Conservation (phyloP, 2,797 vertebrate genomes). For the Hyperoplus lanceolatus region DNA sequence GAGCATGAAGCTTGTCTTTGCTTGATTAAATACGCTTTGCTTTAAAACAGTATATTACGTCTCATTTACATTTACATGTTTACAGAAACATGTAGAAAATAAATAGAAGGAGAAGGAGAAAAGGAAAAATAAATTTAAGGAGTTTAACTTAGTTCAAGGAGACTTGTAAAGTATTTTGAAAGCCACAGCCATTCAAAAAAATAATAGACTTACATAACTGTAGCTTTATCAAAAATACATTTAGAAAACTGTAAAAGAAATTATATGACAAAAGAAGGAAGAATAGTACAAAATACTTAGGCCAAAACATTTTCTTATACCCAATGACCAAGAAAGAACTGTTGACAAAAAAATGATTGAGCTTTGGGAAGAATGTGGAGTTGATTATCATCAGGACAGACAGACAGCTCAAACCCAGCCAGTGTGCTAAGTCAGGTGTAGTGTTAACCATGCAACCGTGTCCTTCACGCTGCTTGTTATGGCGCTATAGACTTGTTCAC, state of each 20-base stretch:
- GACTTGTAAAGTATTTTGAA: background rate
- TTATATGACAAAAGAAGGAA: background rate
- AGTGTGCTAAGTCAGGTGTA: background rate
- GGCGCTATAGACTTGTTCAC: constrained; percentile 9
- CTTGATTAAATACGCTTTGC: too few relatives aligned
- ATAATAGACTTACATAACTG: background rate
- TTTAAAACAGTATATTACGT: too few relatives aligned
- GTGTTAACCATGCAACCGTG: background rate
- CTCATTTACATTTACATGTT: too few relatives aligned
- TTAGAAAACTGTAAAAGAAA: background rate
- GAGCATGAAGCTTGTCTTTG: too few relatives aligned
- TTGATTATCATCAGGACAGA: background rate
- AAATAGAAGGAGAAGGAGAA: background rate
- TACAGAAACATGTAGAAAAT: background rate
- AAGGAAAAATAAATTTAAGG: background rate
- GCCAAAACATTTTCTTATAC: background rate
- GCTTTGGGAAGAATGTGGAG: background rate
- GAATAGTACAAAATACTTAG: background rate
- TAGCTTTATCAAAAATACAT: background rate
- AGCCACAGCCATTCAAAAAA: constrained; percentile 1
- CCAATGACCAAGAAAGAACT: background rate
- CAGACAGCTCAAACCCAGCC: constrained; percentile 13
- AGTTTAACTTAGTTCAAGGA: background rate
- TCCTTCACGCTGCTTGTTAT: constrained; percentile 3
- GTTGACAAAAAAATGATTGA: background rate